Base-by-base conservation (phyloP, 2,797 vertebrate genomes). In the Phaenicophaeus curvirostris region DNA sequence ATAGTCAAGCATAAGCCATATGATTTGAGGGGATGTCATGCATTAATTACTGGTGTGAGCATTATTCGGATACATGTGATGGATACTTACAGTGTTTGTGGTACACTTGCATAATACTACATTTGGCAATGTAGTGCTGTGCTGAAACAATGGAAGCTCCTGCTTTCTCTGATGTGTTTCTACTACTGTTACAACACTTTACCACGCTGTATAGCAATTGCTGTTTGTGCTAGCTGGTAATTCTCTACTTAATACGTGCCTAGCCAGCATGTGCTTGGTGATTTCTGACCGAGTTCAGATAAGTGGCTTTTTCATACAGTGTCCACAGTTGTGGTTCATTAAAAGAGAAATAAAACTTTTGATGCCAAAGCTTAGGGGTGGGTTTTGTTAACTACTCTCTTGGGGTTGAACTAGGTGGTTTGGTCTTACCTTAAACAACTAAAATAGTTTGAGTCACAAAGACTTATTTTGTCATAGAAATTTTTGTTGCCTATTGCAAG, bases 131-230 rank as follows among this genome's bases (percentile, higher is more conserved):
- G 68, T 24, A 1, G 35, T 33, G 75, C 84, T 92, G 23, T 93
- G 87, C 94, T 68, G 95, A 65, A 94, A 94, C 17, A n/a, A 21
- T 84, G 78, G 85, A 61, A 96, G 82, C 91, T 87, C 91, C 78
- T 85, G 86, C 92, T 87, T 84, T 95, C 69, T 91, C 89, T 73
- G 31, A 55, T 88, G 73, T 25, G 75, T 87, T 95, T 48, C 65
- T 84, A 2, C 73, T 67, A 6, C 61, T 84, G 23, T 93, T 93
- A 81, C 85, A 89, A 68, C 78, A 77, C 37, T 61, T 23, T 30
- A 33, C 59, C 18, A 2, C 42, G 67, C 66, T 37, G 13, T 35
- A 59, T 21, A 87, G 89, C 85, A 80, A 42, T 31, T 68, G 50
- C 59, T 68, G 35, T 35, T 76, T 75, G 28, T 65, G 63, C 1